Evolutionary conservation across 2,888 invertebrate genomes (phyloP).

Genomic region (Hecatera dysodea): DNA sequence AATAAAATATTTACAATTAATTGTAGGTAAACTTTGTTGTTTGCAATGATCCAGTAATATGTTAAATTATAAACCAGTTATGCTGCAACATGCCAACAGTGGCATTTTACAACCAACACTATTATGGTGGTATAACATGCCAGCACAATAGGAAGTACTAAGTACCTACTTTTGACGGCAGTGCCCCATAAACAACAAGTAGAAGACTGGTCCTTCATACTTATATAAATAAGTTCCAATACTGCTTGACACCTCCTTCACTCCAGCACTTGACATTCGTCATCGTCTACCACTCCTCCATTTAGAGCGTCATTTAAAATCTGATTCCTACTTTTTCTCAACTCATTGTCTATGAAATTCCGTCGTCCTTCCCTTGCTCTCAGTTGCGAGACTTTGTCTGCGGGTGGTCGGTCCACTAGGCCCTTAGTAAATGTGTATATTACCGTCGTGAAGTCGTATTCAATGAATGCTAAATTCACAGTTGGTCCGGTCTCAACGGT

Average conservation of each 20-base stretch:
- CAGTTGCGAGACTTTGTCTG: constrained; percentile 73
- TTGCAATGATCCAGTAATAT: no score
- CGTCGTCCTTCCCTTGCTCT: constrained; percentile 79
- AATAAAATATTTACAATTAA: no score
- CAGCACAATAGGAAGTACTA: background rate
- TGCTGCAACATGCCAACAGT: background rate
- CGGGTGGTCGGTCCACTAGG: constrained; percentile 75
- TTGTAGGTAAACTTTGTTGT: no score
- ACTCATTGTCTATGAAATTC: constrained; percentile 83
- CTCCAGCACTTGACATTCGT: constrained; percentile 80
- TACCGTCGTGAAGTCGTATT: constrained; percentile 85
- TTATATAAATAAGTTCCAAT: constrained; percentile 32
- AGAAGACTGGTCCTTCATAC: constrained; percentile 26
- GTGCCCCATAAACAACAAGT: background rate
- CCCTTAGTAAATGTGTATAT: constrained; percentile 86
- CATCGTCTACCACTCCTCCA: constrained; percentile 85
- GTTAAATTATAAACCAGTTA: background rate
- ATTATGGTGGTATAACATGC: background rate
- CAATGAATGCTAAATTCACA: constrained; percentile 85
- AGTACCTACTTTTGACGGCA: background rate
- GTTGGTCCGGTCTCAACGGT: constrained; percentile 85
- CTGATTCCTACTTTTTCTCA: constrained; percentile 78
- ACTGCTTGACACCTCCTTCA: constrained; percentile 58
- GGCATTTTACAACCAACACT: constrained; percentile 10
- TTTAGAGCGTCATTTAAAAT: constrained; percentile 84